These are phyloP conservation scores for Urechis unicinctus DNA, from an alignment of 2,888 invertebrate species.

Conservation along the genomic window DNA sequence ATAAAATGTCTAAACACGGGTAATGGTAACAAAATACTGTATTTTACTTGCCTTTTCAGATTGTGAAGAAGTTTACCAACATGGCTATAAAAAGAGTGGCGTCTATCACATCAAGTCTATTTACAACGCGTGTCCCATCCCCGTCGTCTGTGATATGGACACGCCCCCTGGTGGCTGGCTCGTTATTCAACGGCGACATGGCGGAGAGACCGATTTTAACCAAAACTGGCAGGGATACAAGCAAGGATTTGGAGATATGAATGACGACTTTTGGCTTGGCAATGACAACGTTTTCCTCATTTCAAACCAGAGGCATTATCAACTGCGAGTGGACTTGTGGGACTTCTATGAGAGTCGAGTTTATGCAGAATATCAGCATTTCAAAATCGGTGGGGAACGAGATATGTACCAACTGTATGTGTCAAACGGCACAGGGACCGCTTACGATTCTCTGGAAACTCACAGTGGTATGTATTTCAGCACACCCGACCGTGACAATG, in stretches of 20 bases:
- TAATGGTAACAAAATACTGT: too few species aligned
- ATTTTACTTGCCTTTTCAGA: too few species aligned
- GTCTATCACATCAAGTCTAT: slow-evolving; percentile 41
- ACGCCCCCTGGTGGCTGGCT: slow-evolving; percentile 52
- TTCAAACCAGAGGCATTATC: slow-evolving; percentile 40
- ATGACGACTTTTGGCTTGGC: slow-evolving; percentile 41
- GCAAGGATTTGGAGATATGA: slow-evolving; percentile 42
- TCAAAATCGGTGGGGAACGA: slow-evolving; percentile 41
- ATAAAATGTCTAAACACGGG: too few species aligned
- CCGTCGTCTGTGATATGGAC: slow-evolving; percentile 63
- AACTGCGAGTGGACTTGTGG: slow-evolving; percentile 43
- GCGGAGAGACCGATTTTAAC: slow-evolving; percentile 33
- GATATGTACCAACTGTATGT: slow-evolving; percentile 39
- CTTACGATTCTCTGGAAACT: slow-evolving; percentile 80
- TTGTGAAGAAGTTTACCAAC: slow-evolving; percentile 33
- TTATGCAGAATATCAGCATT: slow-evolving; percentile 37
- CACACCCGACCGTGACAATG: slow-evolving; percentile 80
- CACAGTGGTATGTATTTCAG: slow-evolving; percentile 89
- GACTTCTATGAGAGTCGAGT: slow-evolving; percentile 44
- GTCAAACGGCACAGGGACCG: slow-evolving; percentile 59
- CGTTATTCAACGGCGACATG: slow-evolving; percentile 32
- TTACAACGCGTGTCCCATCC: slow-evolving; percentile 40
- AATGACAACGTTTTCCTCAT: slow-evolving; percentile 45
- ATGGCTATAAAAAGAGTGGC: slow-evolving; percentile 34
- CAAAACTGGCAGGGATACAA: slow-evolving; percentile 39